Evolutionary conservation across 2,888 invertebrate species (phyloP).

Genomic region (Eupithecia abbreviata): DNA sequence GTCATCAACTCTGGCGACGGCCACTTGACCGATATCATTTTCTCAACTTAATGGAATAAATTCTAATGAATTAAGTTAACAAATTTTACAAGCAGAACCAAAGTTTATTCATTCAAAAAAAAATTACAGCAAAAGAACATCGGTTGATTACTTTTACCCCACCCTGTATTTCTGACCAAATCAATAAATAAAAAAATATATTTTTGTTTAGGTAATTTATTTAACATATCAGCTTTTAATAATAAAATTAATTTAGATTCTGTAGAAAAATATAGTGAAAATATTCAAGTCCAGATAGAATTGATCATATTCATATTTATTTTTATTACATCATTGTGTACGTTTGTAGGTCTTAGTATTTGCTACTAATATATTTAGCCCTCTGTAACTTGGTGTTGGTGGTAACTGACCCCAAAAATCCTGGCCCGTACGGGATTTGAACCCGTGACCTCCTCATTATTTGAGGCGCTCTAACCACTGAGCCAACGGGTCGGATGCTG

Average conservation of each 20-base stretch:
- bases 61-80: too few species aligned
- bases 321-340: too few species aligned
- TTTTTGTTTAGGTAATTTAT: too few species aligned
- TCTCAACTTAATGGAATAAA: too few species aligned
- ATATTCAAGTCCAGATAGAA: background rate
- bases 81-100: too few species aligned
- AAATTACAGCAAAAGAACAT: too few species aligned
- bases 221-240: too few species aligned
- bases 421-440: conserved; percentile 33
- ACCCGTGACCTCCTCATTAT: conserved; percentile 33
- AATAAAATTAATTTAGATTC: too few species aligned
- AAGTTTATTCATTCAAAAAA: too few species aligned
- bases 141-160: too few species aligned
- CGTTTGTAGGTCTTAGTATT: background rate
- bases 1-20: too few species aligned
- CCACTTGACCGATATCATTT: too few species aligned
- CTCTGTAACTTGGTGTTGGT: background rate
- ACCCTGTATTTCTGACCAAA: background rate
- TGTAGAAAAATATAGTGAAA: background rate
- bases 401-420: conserved; percentile 31
- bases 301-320: background rate
- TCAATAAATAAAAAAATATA: background rate
- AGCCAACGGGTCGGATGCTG: conserved; percentile 21
- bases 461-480: conserved; percentile 31
- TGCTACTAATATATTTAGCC: background rate